Evolutionary conservation across 2,113 vertebrate genomes (phyloP).

Genomic region (Piaya cayana): DNA sequence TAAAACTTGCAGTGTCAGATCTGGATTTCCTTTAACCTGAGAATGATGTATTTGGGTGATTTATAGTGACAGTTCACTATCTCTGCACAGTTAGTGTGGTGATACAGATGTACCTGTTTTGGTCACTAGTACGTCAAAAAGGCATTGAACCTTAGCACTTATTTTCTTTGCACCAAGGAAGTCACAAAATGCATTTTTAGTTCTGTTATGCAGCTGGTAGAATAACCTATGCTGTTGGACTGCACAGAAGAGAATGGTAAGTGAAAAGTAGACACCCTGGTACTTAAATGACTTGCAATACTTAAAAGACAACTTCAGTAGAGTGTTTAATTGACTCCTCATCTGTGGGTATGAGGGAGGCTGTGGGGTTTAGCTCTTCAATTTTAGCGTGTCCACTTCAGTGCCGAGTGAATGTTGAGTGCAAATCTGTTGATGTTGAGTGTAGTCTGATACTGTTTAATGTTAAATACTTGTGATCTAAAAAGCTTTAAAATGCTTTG

Average conservation of each 20-base stretch:
- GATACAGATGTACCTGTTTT: background rate
- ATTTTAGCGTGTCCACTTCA: background rate
- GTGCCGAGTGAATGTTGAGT: background rate
- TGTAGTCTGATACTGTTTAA: background rate
- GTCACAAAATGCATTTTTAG: background rate
- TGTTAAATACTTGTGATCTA: background rate
- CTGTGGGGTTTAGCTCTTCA: background rate
- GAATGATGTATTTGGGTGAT: background rate
- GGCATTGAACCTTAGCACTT: background rate
- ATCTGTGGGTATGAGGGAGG: background rate
- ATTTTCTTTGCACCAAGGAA: background rate
- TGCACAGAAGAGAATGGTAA: constrained; percentile 20
- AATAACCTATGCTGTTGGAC: background rate
- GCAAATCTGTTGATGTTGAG: background rate
- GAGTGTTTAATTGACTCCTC: background rate
- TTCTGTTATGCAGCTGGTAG: background rate
- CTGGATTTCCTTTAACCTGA: background rate
- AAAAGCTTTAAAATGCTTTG: background rate
- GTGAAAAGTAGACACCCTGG: background rate
- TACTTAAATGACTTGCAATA: background rate
- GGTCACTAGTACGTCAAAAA: background rate
- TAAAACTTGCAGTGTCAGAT: background rate
- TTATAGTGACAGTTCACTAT: background rate
- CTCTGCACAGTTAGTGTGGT: background rate
- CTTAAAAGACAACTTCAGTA: background rate